Conservation (phyloP, 2,113 vertebrate genomes). For the Psittacus erithacus region DNA sequence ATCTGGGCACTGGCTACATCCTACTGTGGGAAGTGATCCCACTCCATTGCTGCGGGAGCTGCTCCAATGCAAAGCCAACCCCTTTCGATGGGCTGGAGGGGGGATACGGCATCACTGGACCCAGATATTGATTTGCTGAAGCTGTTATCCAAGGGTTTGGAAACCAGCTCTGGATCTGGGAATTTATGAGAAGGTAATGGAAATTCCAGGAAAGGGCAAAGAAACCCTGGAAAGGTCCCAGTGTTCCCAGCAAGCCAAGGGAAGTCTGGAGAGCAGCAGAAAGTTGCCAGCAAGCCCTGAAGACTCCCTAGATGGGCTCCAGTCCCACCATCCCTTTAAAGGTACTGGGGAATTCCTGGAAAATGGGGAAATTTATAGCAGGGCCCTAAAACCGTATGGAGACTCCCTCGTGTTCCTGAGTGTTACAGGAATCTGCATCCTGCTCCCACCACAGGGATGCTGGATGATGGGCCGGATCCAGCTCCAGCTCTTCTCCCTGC, state of each 20-base stretch:
- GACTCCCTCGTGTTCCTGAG: accelerated
- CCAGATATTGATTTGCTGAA: background rate
- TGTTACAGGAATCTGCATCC: background rate
- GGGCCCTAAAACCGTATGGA: background rate
- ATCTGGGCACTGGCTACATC: background rate
- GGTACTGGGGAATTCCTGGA: background rate
- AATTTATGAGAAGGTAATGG: background rate
- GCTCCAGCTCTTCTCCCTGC: background rate
- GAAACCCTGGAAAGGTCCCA: background rate
- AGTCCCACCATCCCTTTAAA: accelerated
- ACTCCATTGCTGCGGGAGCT: accelerated
- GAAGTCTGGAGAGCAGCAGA: background rate
- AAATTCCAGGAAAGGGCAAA: background rate
- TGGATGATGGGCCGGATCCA: accelerated
- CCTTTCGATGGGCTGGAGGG: accelerated
- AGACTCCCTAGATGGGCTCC: background rate
- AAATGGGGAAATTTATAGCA: background rate
- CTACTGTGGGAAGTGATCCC: background rate
- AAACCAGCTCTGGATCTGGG: background rate
- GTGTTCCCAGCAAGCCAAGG: accelerated
- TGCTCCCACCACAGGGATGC: background rate
- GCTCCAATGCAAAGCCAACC: background rate
- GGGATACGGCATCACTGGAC: accelerated
- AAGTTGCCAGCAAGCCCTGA: background rate
- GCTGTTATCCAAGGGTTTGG: background rate